Base-by-base conservation (phyloP, 2,113 vertebrate species). In the Butastur rufipennis region DNA sequence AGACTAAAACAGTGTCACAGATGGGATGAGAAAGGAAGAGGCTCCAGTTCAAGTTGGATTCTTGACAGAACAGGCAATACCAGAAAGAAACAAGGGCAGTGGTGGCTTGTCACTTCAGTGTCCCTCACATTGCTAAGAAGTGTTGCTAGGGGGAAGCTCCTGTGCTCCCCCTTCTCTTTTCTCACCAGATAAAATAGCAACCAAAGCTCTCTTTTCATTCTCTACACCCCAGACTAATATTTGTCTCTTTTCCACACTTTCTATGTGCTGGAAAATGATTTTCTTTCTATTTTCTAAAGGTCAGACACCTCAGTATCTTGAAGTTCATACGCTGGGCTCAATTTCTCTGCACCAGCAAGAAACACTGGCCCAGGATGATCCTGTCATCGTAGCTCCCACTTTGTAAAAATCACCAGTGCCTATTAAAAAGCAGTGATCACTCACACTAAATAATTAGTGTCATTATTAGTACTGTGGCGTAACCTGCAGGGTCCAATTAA, bases 401-500 rank as follows among this genome's bases (percentile, higher is more conserved):
- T 81, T 31, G 56, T 40, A 42, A 59, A 95, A 95, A 66, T 17
- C 42, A 78, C 4, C 22, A 63, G 47, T 59, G 42, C 47, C 77
- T 91, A 62, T 91, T 94, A 93, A 90, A 85, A 93, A 91, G 17
- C 78, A 85, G 79, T 73, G 53, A 94, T 91, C 81, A 52, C 1
- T 8, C 82, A 86, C 70, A 72, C 48, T 61, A 96, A 95, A 95
- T 89, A 94, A 96, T 97, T 93, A 93, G 45, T 93, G 77, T 65
- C 66, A 45, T 94, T 95, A 91, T 81, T 97, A 93, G 73, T 66
- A 81, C 66, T 91, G 58, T 91, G 55, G 86, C 20, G 3, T 91
- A 96, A 94, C 94, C 86, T 95, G 84, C 91, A 93, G 93, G 78
- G 67, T 70, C 83, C 93, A 95, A 80, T 95, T 96, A 95, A 95